Conservation (phyloP, 2,888 invertebrate species). For the Athrips mouffetella region DNA sequence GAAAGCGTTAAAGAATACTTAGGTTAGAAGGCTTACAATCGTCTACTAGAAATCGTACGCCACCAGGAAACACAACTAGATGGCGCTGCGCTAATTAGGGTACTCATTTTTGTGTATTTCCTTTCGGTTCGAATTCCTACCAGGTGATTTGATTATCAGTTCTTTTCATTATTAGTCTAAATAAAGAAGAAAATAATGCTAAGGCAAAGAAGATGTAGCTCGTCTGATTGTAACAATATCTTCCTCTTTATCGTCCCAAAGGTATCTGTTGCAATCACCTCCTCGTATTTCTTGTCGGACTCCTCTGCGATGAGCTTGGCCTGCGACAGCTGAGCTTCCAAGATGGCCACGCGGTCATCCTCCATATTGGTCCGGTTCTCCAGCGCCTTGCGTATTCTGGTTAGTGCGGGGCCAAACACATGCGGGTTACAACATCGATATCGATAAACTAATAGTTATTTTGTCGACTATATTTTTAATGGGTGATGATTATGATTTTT, state of each 20-base stretch:
- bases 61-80: no score
- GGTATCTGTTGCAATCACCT: conserved; percentile 82
- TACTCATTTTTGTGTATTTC: no score
- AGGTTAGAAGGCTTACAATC: no score
- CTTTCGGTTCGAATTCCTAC: no score
- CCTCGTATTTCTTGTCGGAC: conserved; percentile 99
- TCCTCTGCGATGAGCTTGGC: conserved; percentile 99
- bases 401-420: conserved; percentile 77
- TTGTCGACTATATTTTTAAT: conserved; percentile 1
- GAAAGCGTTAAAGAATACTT: no score
- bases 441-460: conserved; percentile 7
- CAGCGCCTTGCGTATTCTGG: conserved; percentile 97
- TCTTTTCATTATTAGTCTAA: no score
- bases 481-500: background rate
- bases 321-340: conserved; percentile 98
- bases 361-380: conserved; percentile 99
- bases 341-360: conserved; percentile 97
- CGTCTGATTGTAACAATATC: no score
- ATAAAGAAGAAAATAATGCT: no score
- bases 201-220: no score
- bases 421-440: conserved; percentile 73
- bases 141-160: no score
- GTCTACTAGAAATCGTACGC: no score
- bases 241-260: background rate
- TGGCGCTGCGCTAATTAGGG: no score